Percentiles rank a stretch among this genome's conserved stretches.
These are phyloP conservation scores for Drosophila guanche DNA, from an alignment of 1,140 invertebrate genomes.

Conservation along the genomic window DNA sequence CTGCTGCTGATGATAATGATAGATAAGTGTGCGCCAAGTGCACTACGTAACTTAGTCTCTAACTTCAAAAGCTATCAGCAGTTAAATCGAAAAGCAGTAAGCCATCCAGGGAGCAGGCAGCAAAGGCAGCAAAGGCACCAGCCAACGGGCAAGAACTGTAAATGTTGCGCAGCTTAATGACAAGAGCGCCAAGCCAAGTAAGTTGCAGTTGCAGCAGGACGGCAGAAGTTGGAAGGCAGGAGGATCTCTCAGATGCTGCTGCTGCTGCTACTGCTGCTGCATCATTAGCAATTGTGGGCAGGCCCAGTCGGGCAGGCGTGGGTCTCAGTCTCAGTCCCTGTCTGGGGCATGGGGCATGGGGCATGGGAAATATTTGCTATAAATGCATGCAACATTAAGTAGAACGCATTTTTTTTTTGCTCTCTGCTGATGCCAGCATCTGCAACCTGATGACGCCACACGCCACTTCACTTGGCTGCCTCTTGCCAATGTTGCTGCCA, in stretches of 20 bases:
- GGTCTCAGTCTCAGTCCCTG: conserved; percentile 7
- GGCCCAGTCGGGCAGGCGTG: conserved; percentile 42
- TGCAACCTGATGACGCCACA: conserved; percentile 76
- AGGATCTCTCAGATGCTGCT: conserved; percentile 17
- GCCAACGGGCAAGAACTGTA: conserved; percentile 78
- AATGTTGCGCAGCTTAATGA: conserved; percentile 75
- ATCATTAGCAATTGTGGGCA: conserved; percentile 79
- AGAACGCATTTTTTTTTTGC: conserved; percentile 75
- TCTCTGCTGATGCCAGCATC: conserved; percentile 35
- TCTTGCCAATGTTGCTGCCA: conserved; percentile 46
- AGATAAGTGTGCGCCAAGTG: conserved; percentile 81
- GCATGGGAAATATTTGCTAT: conserved; percentile 82
- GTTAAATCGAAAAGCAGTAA: conserved; percentile 80
- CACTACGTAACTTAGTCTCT: conserved; percentile 75
- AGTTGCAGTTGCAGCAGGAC: conserved; percentile 41
- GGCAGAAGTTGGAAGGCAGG: conserved; percentile 15
- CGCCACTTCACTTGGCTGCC: conserved; percentile 77
- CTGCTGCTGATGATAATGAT: conserved; percentile 76
- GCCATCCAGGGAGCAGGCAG: conserved; percentile 22
- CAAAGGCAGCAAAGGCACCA: conserved; percentile 21
- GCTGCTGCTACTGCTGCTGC: conserved; percentile 41
- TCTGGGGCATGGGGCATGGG: conserved; percentile 37
- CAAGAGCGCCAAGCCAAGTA: conserved; percentile 73
- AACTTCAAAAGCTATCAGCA: conserved; percentile 81
- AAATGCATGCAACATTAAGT: conserved; percentile 82